Conservation (phyloP, 1,140 invertebrate species). For the Saccostrea cuccullata region DNA sequence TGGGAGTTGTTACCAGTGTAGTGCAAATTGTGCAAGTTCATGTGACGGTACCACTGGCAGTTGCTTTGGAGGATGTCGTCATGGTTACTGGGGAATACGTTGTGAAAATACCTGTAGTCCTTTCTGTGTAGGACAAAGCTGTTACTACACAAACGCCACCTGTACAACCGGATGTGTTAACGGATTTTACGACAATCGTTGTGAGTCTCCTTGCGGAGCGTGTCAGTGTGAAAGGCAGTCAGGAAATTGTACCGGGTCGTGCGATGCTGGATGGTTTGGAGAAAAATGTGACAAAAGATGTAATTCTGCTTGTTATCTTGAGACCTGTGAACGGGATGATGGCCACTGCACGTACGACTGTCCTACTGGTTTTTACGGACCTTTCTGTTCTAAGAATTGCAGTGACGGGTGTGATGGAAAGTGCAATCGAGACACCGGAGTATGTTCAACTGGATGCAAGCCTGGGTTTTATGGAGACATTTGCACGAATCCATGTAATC, state of each 20-base stretch:
- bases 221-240: conserved; percentile 35
- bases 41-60: conserved; percentile 53
- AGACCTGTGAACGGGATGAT: conserved; percentile 46
- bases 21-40: conserved; percentile 45
- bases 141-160: conserved; percentile 37
- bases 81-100: conserved; percentile 49
- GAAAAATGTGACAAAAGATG: conserved; percentile 48
- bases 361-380: conserved; percentile 45
- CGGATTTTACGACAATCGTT: conserved; percentile 41
- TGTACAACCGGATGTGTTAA: conserved; percentile 41
- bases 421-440: conserved; percentile 23
- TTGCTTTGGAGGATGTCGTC: conserved; percentile 55
- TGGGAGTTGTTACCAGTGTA: conserved; percentile 35
- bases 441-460: conserved; percentile 37
- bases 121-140: conserved; percentile 23
- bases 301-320: conserved; percentile 37
- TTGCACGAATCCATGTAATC: conserved; percentile 39
- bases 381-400: conserved; percentile 37
- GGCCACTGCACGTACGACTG: conserved; percentile 48
- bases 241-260: conserved; percentile 45
- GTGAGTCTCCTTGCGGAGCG: conserved; percentile 32
- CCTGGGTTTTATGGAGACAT: conserved; percentile 42
- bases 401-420: conserved; percentile 15
- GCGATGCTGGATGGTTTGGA: conserved; percentile 53
- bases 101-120: conserved; percentile 45